Base-by-base conservation (phyloP, 2,888 invertebrate species). In the Apamea anceps region DNA sequence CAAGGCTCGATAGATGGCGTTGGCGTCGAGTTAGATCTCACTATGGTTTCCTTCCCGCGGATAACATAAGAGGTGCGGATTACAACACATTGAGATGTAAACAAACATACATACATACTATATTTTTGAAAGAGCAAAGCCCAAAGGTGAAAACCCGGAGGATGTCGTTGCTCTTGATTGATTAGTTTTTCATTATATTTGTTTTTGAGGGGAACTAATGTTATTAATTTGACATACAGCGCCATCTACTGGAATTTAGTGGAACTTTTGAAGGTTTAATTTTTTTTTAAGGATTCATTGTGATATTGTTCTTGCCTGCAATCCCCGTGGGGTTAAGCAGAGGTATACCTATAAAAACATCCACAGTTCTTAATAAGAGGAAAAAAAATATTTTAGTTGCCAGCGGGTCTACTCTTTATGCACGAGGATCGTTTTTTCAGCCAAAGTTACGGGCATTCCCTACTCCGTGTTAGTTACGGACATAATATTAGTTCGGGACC, bases 41-140 rank as follows among this genome's bases (percentile, higher is more conserved):
- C 79, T 72, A 79, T 79, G 42, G 72, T 79, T 79, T 63, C 42
- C 8, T 79, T 79, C 0, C 42, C 71, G 37, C n/a, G 12, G 12
- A 32, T 63, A 72, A 18, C 12, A 79, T 79, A 79, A 72, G 63
- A 54, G 0, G 12, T 8, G 3, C 42, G 72, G 0, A 5, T 42
- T 12, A 1, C 7, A 1, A 0, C n/a, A n/a, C n/a, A 0, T 0
- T 1, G 0, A 0, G 0, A 0, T 0, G 0, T 0, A 21, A 79
- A 79, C 71, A 63, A 79, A 79, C n/a, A n/a, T n/a, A n/a, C n/a
- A n/a, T n/a, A n/a, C 72, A 79, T 63, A 79, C 7, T 2, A 15
- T 74, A 79, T 79, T 79, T 79, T 79, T 79, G 54, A 7, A 8
- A n/a, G 79, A 72, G 79, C n/a, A 13, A 42, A 42, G 0, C n/a